A percentile compares a stretch with the other conserved stretches of the same genome.
phyloP scores from a whole-genome alignment of 2,797 vertebrate genomes.

The Furcifer pardalis region DNA sequence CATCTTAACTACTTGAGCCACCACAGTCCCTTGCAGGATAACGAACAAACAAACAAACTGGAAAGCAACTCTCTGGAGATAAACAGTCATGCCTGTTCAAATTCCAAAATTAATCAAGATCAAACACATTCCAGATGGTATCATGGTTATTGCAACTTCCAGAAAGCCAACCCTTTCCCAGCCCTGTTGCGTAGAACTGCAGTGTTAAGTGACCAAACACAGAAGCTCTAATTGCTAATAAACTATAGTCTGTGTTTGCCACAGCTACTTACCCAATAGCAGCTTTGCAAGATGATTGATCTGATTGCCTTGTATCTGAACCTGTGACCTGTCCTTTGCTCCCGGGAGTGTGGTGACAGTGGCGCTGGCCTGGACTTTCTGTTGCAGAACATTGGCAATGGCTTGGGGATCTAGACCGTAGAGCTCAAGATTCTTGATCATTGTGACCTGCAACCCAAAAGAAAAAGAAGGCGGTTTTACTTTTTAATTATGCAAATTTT shows the following conservation, averaged over 20 bases:
- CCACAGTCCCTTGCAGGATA: too few relatives aligned
- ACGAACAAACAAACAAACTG: too few relatives aligned
- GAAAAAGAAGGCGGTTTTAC: neutral
- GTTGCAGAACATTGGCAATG: conserved; percentile 86
- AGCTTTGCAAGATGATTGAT: conserved; percentile 87
- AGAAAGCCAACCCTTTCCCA: neutral
- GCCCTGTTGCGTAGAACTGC: too few relatives aligned
- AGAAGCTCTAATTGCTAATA: neutral
- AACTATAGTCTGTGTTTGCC: neutral
- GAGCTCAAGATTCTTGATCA: conserved; percentile 92
- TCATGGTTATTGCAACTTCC: neutral
- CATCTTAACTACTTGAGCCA: too few relatives aligned
- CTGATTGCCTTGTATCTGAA: conserved; percentile 97
- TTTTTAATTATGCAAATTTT: neutral
- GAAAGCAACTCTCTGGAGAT: too few relatives aligned
- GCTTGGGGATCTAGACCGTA: conserved; percentile 88
- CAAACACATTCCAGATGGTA: too few relatives aligned
- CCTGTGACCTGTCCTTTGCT: conserved; percentile 86
- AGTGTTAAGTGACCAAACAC: neutral
- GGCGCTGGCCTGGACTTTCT: conserved; percentile 90
- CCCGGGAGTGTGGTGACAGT: conserved; percentile 82
- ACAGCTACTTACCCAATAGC: conserved; percentile 81
- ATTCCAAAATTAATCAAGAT: too few relatives aligned
- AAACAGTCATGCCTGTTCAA: too few relatives aligned
- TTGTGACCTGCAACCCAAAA: conserved; percentile 84